Base-by-base conservation (phyloP, 2,888 invertebrate species). In the Plemyria rubiginata region DNA sequence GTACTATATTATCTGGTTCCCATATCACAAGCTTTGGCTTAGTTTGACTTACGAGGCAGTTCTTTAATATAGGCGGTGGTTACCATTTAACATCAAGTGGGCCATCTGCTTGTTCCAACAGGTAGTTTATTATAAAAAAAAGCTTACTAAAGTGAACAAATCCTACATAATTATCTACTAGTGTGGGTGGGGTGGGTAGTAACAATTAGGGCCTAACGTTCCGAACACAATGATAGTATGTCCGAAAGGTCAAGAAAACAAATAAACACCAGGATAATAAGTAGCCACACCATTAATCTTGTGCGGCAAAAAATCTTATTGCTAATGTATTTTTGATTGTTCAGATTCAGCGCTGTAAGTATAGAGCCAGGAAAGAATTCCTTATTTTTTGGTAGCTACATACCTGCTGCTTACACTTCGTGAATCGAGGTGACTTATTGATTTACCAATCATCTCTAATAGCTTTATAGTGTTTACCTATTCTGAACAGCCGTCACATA, bases 301-400 rank as follows among this genome's bases (percentile, higher is more conserved):
- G 49, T 49, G 49, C 15, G 53, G 61, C 63, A 68, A 71, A 69
- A 68, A 71, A 63, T 54, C 56, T 61, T 62, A 63, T 62, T 55
- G 61, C 56, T 70, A 71, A 71, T 71, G 70, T 70, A 63, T 68
- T 68, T 71, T 70, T 71, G 68, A 71, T 70, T 67, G 62, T 67
- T 64, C 49, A 59, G 64, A 60, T 64, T 60, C 54, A 28, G 54
- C 28, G 48, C 41, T 54, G 43, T 48, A 63, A 55, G 54, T 58
- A 54, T 54, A 58, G 28, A 59, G 59, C 7, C 52, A 41, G 51
- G 36, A 46, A 57, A 46, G 46, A 52, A 59, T 53, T 40, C 11
- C 36, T 45, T 28, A 8, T 38, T 38, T 11, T 38, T 38, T 38
- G 11, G 36, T 38, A 38, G 36, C 36, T 3, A 11, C 36, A 38